Base-by-base conservation (phyloP, 2,113 vertebrate species). In the Aldabrachelys gigantea region DNA sequence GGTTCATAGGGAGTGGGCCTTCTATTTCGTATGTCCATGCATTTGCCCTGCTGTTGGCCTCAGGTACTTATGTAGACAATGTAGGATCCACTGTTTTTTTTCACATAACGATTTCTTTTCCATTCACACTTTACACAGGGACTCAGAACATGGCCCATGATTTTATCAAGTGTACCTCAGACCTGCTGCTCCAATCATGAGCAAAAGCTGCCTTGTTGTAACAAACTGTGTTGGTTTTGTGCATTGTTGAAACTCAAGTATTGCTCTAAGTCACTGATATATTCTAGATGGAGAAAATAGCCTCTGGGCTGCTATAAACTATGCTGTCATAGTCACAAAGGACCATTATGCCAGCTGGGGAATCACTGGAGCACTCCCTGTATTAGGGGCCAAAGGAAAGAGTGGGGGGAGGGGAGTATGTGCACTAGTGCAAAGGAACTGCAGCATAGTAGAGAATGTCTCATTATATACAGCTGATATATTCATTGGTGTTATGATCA, bases 231-330 rank as follows among this genome's bases (percentile, higher is more conserved):
- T 25, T 10, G 89, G 93, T 79, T 52, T 84, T 0, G 53, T 95
- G 96, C 95, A 96, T 95, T 96, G 96, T 95, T 95, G 86, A 95
- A 96, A 90, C 91, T 95, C 90, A 82, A 92, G 89, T 96, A 95
- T 97, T 95, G 95, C 94, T 95, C 94, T 95, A 95, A 97, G 96
- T 97, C 96, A 78, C 91, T 95, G 95, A 62, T 72, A 93, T 88
- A 92, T 47, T 89, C 90, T 89, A 3, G 93, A 86, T 94, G 96
- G 96, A 89, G 95, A 96, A 94, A 95, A 96, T 92, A 91, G 97
- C 97, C 95, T 79, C 35, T 0, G 91, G 96, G 95, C 95, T 96
- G 97, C 96, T 57, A 85, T 96, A 94, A 97, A 96, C 85, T 76
- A 78, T 75, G 88, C 92, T 84, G 97, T 94, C 54, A 88, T 8